Percentiles rank a stretch among this genome's conserved stretches.
phyloP scores from a whole-genome alignment of 2,797 vertebrate species.

The Perdix hodgsoniae region DNA sequence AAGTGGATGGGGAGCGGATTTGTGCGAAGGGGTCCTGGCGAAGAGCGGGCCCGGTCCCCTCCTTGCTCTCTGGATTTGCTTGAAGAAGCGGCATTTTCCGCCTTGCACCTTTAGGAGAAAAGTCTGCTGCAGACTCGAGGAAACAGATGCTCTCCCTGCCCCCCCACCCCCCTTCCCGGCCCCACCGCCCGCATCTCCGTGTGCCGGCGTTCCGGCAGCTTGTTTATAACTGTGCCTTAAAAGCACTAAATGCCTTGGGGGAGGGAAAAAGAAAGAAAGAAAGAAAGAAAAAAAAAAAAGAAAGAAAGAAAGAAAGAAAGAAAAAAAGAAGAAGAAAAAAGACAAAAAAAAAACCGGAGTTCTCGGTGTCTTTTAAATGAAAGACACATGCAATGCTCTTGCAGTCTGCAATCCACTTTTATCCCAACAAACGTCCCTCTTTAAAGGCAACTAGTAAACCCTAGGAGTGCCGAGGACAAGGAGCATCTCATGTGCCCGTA shows the following conservation, averaged over 20 bases:
- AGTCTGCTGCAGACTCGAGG: background rate
- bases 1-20: background rate
- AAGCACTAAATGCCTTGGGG: conserved; percentile 54
- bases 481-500: background rate
- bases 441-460: conserved; percentile 40
- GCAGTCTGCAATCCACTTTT: conserved; percentile 45
- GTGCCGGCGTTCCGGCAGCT: conserved; percentile 27
- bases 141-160: conserved; percentile 3
- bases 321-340: accelerated
- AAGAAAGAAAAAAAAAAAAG: accelerated
- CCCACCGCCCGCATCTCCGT: conserved; percentile 13
- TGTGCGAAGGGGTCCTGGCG: too few species aligned
- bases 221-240: conserved; percentile 68
- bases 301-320: background rate
- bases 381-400: conserved; percentile 71
- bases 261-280: background rate
- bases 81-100: background rate
- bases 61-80: background rate
- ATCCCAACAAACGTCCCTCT: conserved; percentile 42
- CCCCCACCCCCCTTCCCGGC: background rate
- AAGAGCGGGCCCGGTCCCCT: background rate
- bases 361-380: conserved; percentile 73
- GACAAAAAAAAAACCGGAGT: background rate
- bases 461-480: background rate
- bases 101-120: background rate